Base-by-base conservation (phyloP, 2,113 vertebrate species). In the Phocoena sinus region DNA sequence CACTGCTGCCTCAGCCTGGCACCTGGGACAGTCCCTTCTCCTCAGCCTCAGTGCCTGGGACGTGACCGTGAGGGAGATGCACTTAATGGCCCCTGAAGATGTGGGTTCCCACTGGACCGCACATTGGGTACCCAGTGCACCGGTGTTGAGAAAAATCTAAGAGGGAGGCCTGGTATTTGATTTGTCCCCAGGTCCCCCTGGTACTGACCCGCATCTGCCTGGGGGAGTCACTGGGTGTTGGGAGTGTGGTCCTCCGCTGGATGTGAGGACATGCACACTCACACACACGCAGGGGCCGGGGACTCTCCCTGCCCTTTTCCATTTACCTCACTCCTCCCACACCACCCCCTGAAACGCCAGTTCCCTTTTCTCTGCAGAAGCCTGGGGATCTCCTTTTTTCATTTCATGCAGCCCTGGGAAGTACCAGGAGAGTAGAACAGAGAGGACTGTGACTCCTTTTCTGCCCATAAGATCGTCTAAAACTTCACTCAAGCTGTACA, bases 351-450 rank as follows among this genome's bases (percentile, higher is more conserved):
- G 47, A 60, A 38, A n/a, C 0, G 33, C 28, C 3, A 8, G 94
- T 96, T 97, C 95, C 84, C 47, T 50, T 92, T 97, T 94, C 62
- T 84, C 77, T 0, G 9, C n/a, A 81, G 65, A 68, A 71, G 71
- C 20, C 36, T 3, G 95, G 97, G 95, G 92, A 25, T 93, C 96
- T 97, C 94, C 92, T 93, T 26, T 74, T 93, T 84, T 71, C 18
- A 71, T n/a, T 77, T 26, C 8, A 31, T 70, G 41, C 20, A 12
- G 36, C 28, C 25, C 82, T 36, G 94, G 96, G 94, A 98, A 98
- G 89, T 91, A 95, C 96, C 47, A 38, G 73, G 56, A 82, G 38
- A 76, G 58, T 3, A 47, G 25, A 73, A 25, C 36, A 58, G 33
- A 5, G 6, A 79, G 3, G 8, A 38, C 8, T 0, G 33, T 4